Percentiles rank a stretch among this genome's conserved stretches.
Conservation (phyloP, 2,113 vertebrate species). For the Lagenorhynchus albirostris region DNA sequence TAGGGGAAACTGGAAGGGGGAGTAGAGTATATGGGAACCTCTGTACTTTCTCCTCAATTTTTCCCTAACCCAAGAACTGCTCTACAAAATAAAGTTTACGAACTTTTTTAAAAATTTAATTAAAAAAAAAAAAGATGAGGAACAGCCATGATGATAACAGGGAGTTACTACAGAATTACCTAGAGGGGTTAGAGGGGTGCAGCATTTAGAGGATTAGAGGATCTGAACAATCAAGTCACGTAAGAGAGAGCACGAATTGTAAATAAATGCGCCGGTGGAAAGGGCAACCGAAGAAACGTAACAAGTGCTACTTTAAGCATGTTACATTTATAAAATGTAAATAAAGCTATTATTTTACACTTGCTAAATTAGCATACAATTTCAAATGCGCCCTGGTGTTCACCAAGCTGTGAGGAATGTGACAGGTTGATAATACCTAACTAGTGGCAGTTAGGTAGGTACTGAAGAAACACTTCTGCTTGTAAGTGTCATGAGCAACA, state of each 20-base stretch:
- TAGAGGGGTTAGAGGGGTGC: neutral
- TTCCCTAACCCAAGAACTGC: neutral
- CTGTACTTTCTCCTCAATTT: neutral
- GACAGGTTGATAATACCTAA: neutral
- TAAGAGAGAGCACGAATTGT: neutral
- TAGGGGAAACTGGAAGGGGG: neutral
- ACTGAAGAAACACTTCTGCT: neutral
- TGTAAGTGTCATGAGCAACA: neutral
- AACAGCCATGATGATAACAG: neutral
- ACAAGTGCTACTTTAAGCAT: neutral
- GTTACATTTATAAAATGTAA: neutral
- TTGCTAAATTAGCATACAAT: neutral
- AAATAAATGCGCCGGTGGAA: neutral
- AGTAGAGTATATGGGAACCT: neutral
- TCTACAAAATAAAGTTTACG: neutral
- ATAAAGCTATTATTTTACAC: neutral
- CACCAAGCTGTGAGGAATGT: neutral
- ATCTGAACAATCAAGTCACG: rapidly evolving
- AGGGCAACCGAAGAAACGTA: neutral
- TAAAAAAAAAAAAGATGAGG: neutral
- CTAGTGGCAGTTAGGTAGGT: neutral
- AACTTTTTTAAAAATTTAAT: neutral
- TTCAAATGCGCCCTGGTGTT: neutral
- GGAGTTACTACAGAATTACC: neutral
- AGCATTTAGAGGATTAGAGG: neutral